Base-by-base conservation (phyloP, 2,797 vertebrate species). In the Urophycis tenuis region DNA sequence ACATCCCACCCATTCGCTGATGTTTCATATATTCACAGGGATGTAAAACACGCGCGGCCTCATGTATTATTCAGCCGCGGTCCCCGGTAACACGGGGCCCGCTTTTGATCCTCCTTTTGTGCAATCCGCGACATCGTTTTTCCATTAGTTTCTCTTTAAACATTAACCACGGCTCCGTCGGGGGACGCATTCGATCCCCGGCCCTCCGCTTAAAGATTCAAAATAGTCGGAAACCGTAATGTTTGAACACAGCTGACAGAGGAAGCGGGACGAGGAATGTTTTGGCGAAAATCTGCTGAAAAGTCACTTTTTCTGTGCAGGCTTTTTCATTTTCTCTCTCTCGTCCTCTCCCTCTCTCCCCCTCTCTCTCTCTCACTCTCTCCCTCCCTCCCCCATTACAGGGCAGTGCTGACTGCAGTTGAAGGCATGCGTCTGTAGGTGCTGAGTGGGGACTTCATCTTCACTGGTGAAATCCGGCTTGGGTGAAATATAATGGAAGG, bases 121-220 rank as follows among this genome's bases (percentile, higher is more conserved):
- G 90, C 83, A 92, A 95, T 93, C 92, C 90, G 10, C 75, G 87
- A 92, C 93, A 92, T 93, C 92, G 93, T 87, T 90, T 94, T 96
- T 96, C 96, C 96, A 98, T 97, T 95, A 96, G 93, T 92, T 88
- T 92, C 95, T 97, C 91, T 94, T 97, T 96, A 97, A 97, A 96
- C 94, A 96, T 97, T 97, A 96, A 97, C 95, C 94, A 97, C 95
- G 74, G 89, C 92, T 92, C 92, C 92, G 92, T 93, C 93, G 85
- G 81, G 9, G 84, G 89, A 92, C 91, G 89, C 90, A 88, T 91
- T 92, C 80, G 86, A 86, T 84, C 81, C 77, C 6, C 72, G 70
- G 71, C 84, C 87, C 41, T 81, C 83, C 88, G 93, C 89, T 91
- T 84, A 80, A 79, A 88, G 91, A 93, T 93, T 95, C 91, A 87